Percentiles rank a stretch among this genome's conserved stretches.
Evolutionary conservation across 2,797 vertebrate species (phyloP).

Genomic region (Hipposideros larvatus): DNA sequence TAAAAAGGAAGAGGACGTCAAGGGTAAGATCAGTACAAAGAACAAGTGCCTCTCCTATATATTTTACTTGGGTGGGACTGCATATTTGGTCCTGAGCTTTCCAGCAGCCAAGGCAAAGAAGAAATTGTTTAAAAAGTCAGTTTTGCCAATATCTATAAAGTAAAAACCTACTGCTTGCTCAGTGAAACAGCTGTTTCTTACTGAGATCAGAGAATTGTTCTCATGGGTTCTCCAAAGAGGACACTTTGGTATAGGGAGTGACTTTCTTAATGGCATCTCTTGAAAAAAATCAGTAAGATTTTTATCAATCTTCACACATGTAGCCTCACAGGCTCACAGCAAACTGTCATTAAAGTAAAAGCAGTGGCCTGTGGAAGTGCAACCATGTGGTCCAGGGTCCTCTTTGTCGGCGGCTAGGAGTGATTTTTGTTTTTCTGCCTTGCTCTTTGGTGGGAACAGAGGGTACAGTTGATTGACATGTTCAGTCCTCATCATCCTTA

Average conservation of each 20-base stretch:
- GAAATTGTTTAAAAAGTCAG: not conserved
- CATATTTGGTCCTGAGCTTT: not conserved
- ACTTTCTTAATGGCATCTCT: not conserved
- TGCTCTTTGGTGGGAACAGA: not conserved
- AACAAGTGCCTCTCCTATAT: not conserved
- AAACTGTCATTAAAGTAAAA: not conserved
- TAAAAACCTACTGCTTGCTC: not conserved
- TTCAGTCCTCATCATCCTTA: not conserved
- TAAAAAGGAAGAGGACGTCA: constrained; percentile 7
- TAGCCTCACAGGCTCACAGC: not conserved
- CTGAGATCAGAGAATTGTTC: not conserved
- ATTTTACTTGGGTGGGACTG: not conserved
- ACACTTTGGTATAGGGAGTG: not conserved
- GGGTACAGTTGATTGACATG: not conserved
- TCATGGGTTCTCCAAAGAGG: not conserved
- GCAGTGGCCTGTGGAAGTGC: not conserved
- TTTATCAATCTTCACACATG: not conserved
- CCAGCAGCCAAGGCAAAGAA: constrained; percentile 50
- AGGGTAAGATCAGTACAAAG: not conserved
- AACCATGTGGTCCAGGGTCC: not conserved
- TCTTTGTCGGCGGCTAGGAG: not conserved
- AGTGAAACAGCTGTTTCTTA: constrained; percentile 10
- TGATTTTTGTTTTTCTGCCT: constrained; percentile 14
- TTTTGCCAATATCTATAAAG: not conserved
- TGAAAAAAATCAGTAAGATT: not conserved